These are phyloP conservation scores for Nymphalis c-album DNA, from an alignment of 2,888 invertebrate genomes.

Conservation along the genomic window DNA sequence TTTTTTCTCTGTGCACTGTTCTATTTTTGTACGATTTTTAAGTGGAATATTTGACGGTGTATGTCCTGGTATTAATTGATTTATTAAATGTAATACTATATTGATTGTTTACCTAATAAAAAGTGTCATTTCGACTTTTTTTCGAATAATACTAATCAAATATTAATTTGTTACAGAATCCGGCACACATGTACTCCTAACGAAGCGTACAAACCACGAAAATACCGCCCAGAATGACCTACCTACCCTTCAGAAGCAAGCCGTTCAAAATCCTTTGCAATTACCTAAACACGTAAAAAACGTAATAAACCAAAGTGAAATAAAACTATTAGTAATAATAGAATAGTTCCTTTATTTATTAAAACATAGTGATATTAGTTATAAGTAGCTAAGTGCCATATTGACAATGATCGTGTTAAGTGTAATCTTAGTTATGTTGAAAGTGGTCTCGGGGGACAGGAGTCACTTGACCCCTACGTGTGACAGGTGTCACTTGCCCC, in stretches of 20 bases:
- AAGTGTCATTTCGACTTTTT: too few relatives aligned
- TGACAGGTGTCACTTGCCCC: conserved; percentile 77
- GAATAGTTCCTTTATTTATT: conserved; percentile 53
- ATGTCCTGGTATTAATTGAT: too few relatives aligned
- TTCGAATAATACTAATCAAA: not conserved
- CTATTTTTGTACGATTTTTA: too few relatives aligned
- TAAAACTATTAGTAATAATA: conserved; percentile 47
- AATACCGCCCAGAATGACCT: conserved; percentile 64
- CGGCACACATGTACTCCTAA: conserved; percentile 51
- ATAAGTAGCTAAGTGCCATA: conserved; percentile 64
- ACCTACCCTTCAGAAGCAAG: conserved; percentile 63
- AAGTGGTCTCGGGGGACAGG: conserved; percentile 62
- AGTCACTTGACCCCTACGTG: conserved; percentile 77
- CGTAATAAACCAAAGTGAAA: conserved; percentile 42
- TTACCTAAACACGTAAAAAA: conserved; percentile 69
- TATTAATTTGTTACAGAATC: conserved; percentile 62
- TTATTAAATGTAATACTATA: too few relatives aligned
- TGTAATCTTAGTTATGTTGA: conserved; percentile 52
- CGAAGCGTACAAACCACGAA: conserved; percentile 42
- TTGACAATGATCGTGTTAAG: conserved; percentile 56
- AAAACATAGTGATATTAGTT: conserved; percentile 66
- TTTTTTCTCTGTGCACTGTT: too few relatives aligned
- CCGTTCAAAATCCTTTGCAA: conserved; percentile 65
- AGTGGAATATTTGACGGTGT: too few relatives aligned
- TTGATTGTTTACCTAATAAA: too few relatives aligned